Evolutionary conservation across 2,797 vertebrate species (phyloP).

Genomic region (Nasua narica): DNA sequence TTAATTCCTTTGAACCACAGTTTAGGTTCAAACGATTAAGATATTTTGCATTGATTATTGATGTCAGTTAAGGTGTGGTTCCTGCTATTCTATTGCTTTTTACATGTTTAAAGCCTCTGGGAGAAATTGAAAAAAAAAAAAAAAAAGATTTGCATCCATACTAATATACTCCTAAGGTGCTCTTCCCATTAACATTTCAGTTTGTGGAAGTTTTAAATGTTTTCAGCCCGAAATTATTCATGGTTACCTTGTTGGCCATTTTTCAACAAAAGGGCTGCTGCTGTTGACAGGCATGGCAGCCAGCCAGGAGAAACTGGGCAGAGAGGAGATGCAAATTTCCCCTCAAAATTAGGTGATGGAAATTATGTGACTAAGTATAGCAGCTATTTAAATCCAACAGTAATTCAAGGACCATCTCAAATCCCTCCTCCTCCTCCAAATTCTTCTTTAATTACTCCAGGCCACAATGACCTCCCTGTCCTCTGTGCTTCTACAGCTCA

Average conservation of each 20-base stretch:
- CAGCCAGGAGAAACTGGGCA: background rate
- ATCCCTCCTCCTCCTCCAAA: background rate
- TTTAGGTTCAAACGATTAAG: background rate
- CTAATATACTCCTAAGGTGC: background rate
- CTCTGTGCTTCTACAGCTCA: background rate
- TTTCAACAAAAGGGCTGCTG: slow-evolving; percentile 14
- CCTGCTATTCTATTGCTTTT: background rate
- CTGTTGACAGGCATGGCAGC: background rate
- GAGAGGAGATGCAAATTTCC: background rate
- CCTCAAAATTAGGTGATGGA: slow-evolving; percentile 16
- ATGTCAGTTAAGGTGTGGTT: background rate
- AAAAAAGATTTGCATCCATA: background rate
- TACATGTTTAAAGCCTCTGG: background rate
- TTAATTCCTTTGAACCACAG: background rate
- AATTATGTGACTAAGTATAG: slow-evolving; percentile 34
- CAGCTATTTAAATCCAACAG: background rate
- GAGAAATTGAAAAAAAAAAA: background rate
- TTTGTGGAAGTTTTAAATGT: slow-evolving; percentile 29
- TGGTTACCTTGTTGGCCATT: slow-evolving; percentile 50
- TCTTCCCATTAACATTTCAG: slow-evolving; percentile 39
- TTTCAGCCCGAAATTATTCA: slow-evolving; percentile 43
- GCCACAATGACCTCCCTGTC: background rate
- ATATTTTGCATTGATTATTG: background rate
- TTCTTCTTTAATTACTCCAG: background rate
- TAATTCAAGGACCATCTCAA: background rate